Conservation (phyloP, 2,888 invertebrate species). For the Apamea sordens region DNA sequence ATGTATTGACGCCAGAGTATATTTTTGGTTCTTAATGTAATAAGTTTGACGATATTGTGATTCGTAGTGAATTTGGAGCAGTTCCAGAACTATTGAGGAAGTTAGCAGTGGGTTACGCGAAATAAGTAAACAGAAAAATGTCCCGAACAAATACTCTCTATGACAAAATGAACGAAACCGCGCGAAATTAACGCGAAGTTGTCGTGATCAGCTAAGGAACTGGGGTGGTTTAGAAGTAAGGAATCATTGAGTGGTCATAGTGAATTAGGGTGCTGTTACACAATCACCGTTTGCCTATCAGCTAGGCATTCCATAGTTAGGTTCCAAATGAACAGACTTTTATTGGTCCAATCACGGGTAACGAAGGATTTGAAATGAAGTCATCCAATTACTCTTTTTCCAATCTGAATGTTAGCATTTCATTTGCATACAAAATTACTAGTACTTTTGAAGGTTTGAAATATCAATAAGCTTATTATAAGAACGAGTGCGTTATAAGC, state of each 20-base stretch:
- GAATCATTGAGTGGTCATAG: neutral
- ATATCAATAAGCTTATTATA: slow-evolving; percentile 13
- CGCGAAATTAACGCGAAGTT: neutral
- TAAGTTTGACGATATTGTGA: slow-evolving; percentile 6
- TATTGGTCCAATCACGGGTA: slow-evolving; percentile 48
- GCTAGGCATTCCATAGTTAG: slow-evolving; percentile 2
- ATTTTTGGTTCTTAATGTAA: slow-evolving; percentile 17
- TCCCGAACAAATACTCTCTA: neutral
- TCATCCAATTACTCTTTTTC: slow-evolving; percentile 41
- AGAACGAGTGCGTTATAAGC: slow-evolving; percentile 20
- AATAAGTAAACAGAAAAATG: neutral
- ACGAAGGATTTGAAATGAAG: slow-evolving; percentile 41
- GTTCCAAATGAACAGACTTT: slow-evolving; percentile 35
- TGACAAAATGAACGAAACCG: neutral
- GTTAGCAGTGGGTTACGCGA: neutral
- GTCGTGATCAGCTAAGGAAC: neutral
- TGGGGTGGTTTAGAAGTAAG: neutral
- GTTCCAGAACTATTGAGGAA: neutral
- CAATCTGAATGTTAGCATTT: slow-evolving; percentile 26
- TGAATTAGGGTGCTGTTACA: neutral
- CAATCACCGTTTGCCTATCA: slow-evolving; percentile 23
- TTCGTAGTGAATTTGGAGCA: neutral
- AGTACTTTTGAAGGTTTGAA: neutral
- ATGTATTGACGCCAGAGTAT: slow-evolving; percentile 34
- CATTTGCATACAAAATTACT: slow-evolving; percentile 27